Evolutionary conservation across 2,888 invertebrate species (phyloP), one percentile per base, ranked within the genome.

Genomic region (Drosophila histrio): DNA sequence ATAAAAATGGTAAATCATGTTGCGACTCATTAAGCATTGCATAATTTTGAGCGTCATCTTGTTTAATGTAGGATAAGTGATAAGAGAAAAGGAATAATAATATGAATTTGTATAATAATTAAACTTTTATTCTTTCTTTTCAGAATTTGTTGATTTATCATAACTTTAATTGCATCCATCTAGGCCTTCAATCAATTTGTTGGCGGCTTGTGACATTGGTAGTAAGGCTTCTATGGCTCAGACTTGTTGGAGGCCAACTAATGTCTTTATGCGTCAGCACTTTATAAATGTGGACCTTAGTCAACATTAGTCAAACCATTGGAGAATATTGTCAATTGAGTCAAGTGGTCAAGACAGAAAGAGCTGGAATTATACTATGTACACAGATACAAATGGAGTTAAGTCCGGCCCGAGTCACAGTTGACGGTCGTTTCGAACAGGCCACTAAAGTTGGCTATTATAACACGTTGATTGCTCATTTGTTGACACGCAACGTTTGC

Each of bases 401-500:
- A 19, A 21, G 28, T 30, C 19, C 39, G 30, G 13, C 9, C 9
- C 39, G 32, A 59, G 59, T 50, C 60, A 52, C 53, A 46, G 46
- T 61, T 38, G 44, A 53, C 44, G 60, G 28, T 32, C 36, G 66
- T 60, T 61, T 52, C 53, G 52, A 54, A 22, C 32, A 19, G 67
- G 44, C 77, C 73, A 77, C 78, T 67, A 77, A 79, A 77, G 66
- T 68, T 74, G 71, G 71, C 71, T 63, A 73, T 79, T 79, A 79
- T 65, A 70, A 68, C 58, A 71, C 61, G 69, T 70, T 70, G 79
- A 79, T 84, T 79, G 82, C 72, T 82, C 81, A 81, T 81, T 84
- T 81, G 79, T 61, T 84, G 79, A 81, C 77, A 81, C 78, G 78
- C 84, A 83, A 79, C 74, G 58, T 49, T 74, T 74, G 66, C 52